Percentiles rank a stretch among this genome's conserved stretches.
phyloP scores from a whole-genome alignment of 2,888 invertebrate species.

The Troglohyphantes excavatus region DNA sequence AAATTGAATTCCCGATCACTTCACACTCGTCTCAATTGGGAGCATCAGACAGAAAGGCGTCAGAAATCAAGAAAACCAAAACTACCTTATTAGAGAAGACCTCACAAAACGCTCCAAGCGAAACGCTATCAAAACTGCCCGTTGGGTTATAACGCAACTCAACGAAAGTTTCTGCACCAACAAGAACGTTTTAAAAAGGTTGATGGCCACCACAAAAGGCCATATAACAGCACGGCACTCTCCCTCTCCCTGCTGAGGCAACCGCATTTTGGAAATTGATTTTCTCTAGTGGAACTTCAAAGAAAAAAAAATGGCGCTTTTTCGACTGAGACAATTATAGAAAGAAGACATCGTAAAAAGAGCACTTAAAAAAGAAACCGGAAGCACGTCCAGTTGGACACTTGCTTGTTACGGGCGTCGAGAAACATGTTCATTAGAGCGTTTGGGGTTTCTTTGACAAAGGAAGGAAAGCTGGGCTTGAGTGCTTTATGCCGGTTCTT shows the following conservation, averaged over 20 bases:
- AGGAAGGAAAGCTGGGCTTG: not conserved
- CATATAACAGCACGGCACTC: not conserved
- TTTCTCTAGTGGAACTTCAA: not conserved
- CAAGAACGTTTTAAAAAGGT: not conserved
- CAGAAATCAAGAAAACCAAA: not conserved
- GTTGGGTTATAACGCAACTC: not conserved
- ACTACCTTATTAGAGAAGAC: not conserved
- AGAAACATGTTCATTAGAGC: slow-evolving; percentile 14
- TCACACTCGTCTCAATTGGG: not conserved
- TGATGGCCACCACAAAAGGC: slow-evolving; percentile 3
- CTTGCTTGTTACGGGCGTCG: slow-evolving; percentile 1
- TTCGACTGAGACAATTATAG: slow-evolving; percentile 34
- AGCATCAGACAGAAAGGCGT: not conserved
- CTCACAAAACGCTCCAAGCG: not conserved
- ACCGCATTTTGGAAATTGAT: not conserved
- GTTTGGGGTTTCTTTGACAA: not conserved
- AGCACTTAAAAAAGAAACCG: slow-evolving; percentile 14
- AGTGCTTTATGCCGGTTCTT: not conserved
- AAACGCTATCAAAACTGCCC: not conserved
- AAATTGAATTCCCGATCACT: not conserved
- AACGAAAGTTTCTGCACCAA: not conserved
- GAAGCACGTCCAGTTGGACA: slow-evolving; percentile 27
- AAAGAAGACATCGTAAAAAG: slow-evolving; percentile 4
- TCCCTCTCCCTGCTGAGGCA: not conserved
- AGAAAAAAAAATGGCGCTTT: too few relatives aligned